phyloP scores from a whole-genome alignment of 2,888 invertebrate species.

The Dolomedes plantarius region DNA sequence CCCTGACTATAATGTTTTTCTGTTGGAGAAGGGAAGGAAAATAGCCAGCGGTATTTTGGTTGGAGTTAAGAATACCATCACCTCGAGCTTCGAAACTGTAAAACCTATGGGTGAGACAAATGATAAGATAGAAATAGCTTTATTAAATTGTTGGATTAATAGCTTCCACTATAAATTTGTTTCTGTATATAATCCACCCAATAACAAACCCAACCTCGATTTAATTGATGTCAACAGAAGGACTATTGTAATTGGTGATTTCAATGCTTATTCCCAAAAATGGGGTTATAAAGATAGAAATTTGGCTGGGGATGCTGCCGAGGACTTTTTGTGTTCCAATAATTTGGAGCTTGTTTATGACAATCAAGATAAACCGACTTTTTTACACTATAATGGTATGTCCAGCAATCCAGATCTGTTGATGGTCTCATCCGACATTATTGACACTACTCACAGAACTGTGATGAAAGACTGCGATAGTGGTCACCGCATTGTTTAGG shows the following conservation, averaged over 20 bases:
- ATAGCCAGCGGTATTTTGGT: neutral
- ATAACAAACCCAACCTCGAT: slow-evolving; percentile 2
- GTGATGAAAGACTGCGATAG: slow-evolving; percentile 1
- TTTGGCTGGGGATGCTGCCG: neutral
- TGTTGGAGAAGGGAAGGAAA: neutral
- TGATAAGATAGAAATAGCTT: neutral
- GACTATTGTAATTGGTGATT: neutral
- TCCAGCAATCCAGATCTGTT: slow-evolving; percentile 3
- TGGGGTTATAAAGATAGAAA: neutral
- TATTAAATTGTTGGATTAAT: neutral
- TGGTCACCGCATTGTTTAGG: neutral
- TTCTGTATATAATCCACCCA: slow-evolving; percentile 7
- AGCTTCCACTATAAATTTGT: slow-evolving; percentile 10
- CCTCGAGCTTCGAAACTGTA: neutral
- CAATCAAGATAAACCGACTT: too few species aligned
- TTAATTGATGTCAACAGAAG: neutral
- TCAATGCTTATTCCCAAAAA: slow-evolving; percentile 7
- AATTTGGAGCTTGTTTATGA: too few species aligned
- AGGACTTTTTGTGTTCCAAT: neutral
- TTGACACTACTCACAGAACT: neutral
- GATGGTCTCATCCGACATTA: slow-evolving; percentile 7
- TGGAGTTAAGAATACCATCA: neutral
- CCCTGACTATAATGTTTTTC: neutral
- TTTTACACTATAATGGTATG: too few species aligned
- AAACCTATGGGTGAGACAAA: neutral